Evolutionary conservation across 2,797 vertebrate genomes (phyloP), one percentile per base, ranked within the genome.

Genomic region (Catamblyrhynchus diadema): DNA sequence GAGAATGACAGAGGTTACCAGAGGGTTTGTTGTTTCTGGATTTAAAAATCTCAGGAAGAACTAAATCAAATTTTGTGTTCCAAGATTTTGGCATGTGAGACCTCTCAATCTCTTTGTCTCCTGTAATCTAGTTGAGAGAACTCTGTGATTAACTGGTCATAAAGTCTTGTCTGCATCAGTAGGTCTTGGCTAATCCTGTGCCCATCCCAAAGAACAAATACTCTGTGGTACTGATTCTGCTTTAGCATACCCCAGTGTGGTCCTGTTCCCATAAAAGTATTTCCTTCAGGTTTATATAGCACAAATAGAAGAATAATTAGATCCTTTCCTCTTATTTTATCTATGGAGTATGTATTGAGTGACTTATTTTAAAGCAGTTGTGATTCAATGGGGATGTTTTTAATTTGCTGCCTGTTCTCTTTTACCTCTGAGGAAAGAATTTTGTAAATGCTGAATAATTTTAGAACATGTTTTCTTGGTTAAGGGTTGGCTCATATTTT

Each of bases 381-480:
- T 86, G 91, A 89, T 95, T 94, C 90, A 83, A 2, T 61, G 67
- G 92, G 89, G 85, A 97, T 98, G 97, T 97, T 97, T 97, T 96
- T 97, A 95, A 97, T 97, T 98, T 98, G 72, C 91, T 95, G 95
- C 82, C 88, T 94, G 71, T 93, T 95, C 95, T 90, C 89, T 97
- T 97, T 97, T 97, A 95, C 93, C 89, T 97, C 94, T 94, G 88
- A 97, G 95, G 94, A 95, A 96, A 97, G 94, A 97, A 95, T 96
- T 98, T 90, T 94, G 96, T 95, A 97, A 97, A 97, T 97, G 97
- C 95, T 95, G 88, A 97, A 97, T 93, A 93, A 96, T 97, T 97
- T 97, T 95, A 92, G 88, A 96, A 97, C 96, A 97, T 96, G 93
- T 95, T 97, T 97, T 97, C 96, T 98, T 97, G 92, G 96, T 97